Conservation (phyloP, 1,140 invertebrate species). For the Glossosoma conforme region DNA sequence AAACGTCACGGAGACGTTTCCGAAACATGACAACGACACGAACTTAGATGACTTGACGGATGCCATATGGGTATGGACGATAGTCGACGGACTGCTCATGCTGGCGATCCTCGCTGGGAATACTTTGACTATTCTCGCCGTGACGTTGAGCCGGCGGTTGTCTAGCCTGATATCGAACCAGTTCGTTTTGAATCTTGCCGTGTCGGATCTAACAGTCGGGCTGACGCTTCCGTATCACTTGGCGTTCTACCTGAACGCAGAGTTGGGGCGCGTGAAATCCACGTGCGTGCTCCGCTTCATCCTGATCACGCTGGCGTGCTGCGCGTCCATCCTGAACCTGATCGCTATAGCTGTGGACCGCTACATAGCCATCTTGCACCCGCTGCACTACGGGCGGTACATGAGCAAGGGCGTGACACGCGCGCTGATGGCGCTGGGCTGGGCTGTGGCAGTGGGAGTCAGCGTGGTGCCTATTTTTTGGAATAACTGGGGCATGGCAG, state of each 20-base stretch:
- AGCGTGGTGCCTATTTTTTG: conserved; percentile 64
- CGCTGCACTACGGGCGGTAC: conserved; percentile 66
- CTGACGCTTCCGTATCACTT: conserved; percentile 68
- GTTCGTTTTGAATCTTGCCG: conserved; percentile 67
- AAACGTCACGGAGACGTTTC: conserved; percentile 32
- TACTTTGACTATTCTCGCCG: conserved; percentile 64
- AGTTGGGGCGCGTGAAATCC: conserved; percentile 51
- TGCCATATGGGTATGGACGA: conserved; percentile 54
- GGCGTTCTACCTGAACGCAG: conserved; percentile 59
- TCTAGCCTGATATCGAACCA: conserved; percentile 63
- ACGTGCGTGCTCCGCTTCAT: conserved; percentile 67
- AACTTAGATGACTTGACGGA: conserved; percentile 33
- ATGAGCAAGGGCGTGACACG: conserved; percentile 59
- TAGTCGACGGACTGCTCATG: conserved; percentile 59
- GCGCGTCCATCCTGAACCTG: conserved; percentile 74
- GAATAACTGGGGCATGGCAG: conserved; percentile 59
- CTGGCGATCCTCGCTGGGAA: conserved; percentile 63
- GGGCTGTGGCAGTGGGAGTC: conserved; percentile 57
- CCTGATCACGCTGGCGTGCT: conserved; percentile 64
- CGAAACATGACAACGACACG: conserved; percentile 14
- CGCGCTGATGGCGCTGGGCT: conserved; percentile 56
- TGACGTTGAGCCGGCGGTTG: conserved; percentile 59
- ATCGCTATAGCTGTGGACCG: conserved; percentile 79
- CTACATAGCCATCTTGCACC: conserved; percentile 77
- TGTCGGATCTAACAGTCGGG: conserved; percentile 70